Evolutionary conservation across 2,797 vertebrate genomes (phyloP).

Genomic region (Distichodus sexfasciatus): DNA sequence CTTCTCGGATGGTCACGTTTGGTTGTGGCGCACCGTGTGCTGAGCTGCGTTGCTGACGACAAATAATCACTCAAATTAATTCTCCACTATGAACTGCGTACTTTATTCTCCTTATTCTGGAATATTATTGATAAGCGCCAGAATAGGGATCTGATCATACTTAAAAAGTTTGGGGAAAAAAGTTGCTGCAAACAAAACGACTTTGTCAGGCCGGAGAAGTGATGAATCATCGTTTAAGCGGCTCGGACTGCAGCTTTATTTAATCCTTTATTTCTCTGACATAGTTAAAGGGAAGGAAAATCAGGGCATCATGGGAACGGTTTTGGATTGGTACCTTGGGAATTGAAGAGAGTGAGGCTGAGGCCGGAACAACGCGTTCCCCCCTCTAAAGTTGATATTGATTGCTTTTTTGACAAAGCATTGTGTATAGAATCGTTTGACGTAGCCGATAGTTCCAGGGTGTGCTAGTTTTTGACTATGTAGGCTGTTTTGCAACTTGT

Average conservation of each 20-base stretch:
- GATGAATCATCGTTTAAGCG: conserved; percentile 26
- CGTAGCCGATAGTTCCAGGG: conserved; percentile 15
- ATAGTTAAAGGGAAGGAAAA: conserved; percentile 39
- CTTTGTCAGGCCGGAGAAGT: conserved; percentile 6
- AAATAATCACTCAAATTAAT: too few species aligned
- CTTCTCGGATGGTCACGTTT: too few species aligned
- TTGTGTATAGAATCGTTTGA: conserved; percentile 37
- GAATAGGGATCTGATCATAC: conserved; percentile 3
- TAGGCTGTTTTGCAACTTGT: conserved; percentile 1
- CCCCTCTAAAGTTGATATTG: conserved; percentile 19
- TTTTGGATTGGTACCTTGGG: conserved; percentile 24
- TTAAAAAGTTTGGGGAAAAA: neutral
- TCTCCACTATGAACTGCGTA: too few species aligned
- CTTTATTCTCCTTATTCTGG: too few species aligned
- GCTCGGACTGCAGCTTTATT: conserved; percentile 3
- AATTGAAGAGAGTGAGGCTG: conserved; percentile 34
- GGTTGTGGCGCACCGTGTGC: too few species aligned
- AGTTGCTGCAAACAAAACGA: neutral
- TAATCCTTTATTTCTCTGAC: conserved; percentile 33
- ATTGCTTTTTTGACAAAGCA: conserved; percentile 43
- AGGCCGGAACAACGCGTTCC: conserved; percentile 38
- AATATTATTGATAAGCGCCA: neutral
- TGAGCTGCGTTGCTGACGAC: too few species aligned
- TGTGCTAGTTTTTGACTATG: conserved; percentile 19
- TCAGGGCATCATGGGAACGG: conserved; percentile 40